A percentile compares a stretch with the other conserved stretches of the same genome.
These are phyloP conservation scores for Agrypnia vestita DNA, from an alignment of 1,140 invertebrate species.

Conservation along the genomic window DNA sequence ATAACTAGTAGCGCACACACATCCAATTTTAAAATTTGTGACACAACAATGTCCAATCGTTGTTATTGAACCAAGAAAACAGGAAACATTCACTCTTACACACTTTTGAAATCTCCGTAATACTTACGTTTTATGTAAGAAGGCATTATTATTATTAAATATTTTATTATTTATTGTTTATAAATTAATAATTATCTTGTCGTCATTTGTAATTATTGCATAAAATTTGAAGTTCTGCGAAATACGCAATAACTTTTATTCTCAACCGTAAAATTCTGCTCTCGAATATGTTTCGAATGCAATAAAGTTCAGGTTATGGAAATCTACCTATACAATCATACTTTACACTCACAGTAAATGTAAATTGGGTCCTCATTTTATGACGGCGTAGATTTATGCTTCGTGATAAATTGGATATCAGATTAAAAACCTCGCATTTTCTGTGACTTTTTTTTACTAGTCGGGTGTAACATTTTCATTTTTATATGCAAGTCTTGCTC, in stretches of 20 bases:
- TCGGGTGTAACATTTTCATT: constrained; percentile 29
- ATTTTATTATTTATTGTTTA: too few species aligned
- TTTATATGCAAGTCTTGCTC: constrained; percentile 28
- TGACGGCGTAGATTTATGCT: constrained; percentile 32
- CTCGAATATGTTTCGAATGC: constrained; percentile 36
- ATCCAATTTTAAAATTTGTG: too few species aligned
- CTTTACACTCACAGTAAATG: constrained; percentile 40
- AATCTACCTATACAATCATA: constrained; percentile 27
- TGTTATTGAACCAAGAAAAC: too few species aligned
- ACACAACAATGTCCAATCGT: too few species aligned
- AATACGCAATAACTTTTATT: constrained; percentile 24
- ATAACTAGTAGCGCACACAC: too few species aligned
- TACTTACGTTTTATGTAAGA: too few species aligned
- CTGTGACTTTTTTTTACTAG: constrained; percentile 22
- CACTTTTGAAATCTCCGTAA: too few species aligned
- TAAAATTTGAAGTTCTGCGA: neutral
- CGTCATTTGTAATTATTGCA: neutral
- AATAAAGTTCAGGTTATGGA: constrained; percentile 31
- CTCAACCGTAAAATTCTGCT: constrained; percentile 1
- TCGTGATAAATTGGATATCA: constrained; percentile 43
- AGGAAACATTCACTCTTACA: too few species aligned
- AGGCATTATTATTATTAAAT: too few species aligned
- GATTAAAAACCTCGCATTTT: constrained; percentile 36
- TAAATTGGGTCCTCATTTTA: constrained; percentile 46
- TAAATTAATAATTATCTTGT: neutral